Conservation (phyloP, 2,797 vertebrate genomes). For the Macroramphosus scolopax region DNA sequence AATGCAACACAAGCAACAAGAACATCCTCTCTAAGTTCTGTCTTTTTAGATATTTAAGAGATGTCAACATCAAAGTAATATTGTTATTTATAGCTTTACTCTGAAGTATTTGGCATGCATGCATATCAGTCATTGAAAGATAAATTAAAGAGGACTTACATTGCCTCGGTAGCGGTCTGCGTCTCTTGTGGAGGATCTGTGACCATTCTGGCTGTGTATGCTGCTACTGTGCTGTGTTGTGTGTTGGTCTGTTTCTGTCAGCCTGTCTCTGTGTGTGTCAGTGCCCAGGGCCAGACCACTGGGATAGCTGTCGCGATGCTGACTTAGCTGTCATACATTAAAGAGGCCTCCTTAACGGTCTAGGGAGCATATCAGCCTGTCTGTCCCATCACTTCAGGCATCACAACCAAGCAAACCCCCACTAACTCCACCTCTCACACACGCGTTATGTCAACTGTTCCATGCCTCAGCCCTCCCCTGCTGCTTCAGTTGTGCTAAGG, state of each 20-base stretch:
- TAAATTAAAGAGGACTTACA: slow-evolving; percentile 64
- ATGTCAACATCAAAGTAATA: too few relatives aligned
- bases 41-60: not conserved
- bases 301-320: slow-evolving; percentile 66
- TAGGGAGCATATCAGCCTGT: slow-evolving; percentile 59
- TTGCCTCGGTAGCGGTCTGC: slow-evolving; percentile 49
- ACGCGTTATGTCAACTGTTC: slow-evolving; percentile 6
- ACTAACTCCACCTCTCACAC: slow-evolving; percentile 1
- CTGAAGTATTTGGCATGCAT: not conserved
- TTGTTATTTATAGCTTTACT: too few relatives aligned
- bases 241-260: slow-evolving; percentile 63
- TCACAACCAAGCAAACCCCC: slow-evolving; percentile 32
- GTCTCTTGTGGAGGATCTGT: slow-evolving; percentile 57
- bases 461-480: slow-evolving; percentile 1
- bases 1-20: slow-evolving; percentile 4
- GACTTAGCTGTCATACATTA: slow-evolving; percentile 76
- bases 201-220: slow-evolving; percentile 57
- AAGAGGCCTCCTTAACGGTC: slow-evolving; percentile 70
- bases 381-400: slow-evolving; percentile 61
- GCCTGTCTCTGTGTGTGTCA: slow-evolving; percentile 38
- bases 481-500: slow-evolving; percentile 31
- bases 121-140: not conserved
- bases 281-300: slow-evolving; percentile 59
- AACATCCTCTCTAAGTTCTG: not conserved
- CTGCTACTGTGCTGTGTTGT: slow-evolving; percentile 47